Base-by-base conservation (phyloP, 2,113 vertebrate species). In the Lagopus muta region DNA sequence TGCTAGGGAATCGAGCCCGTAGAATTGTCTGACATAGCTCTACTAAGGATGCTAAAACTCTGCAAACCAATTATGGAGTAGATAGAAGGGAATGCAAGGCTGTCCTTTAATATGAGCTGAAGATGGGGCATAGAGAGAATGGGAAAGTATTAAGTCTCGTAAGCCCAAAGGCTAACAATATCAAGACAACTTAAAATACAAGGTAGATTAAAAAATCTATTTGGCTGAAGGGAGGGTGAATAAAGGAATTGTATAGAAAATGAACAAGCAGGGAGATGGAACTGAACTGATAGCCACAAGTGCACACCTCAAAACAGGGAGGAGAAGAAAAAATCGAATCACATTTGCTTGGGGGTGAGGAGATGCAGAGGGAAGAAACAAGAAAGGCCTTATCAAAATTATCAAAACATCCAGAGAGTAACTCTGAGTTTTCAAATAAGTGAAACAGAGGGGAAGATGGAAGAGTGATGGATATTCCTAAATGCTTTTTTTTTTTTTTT, bases 111-210 rank as follows among this genome's bases (percentile, higher is more conserved):
- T 71, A 52, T 73, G 52, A 91, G 69, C 79, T 86, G 72, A 48
- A 91, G 73, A 88, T 1, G 13, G 89, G 43, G 73, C 82, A 89
- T 8, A 52, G 65, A 89, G 66, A 94, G 82, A 95, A 96, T 86
- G 75, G 84, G 92, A 94, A 95, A 96, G 88, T 94, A 88, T 97
- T 95, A 97, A 92, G 88, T 89, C 77, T 83, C 89, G 4, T 94
- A 97, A 97, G 88, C 96, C 96, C 78, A 94, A 97, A 95, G 96
- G 96, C 95, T 97, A 97, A 96, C 94, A 97, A 96, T 97, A 97
- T 96, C 92, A 97, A 95, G 92, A 92, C 94, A 97, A 97, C 95
- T 96, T 97, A 94, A 97, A 98, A 97, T 95, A 97, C 93, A 97
- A 90, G 82, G 74, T 96, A 97, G 92, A 97, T 97, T 97, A 91